A percentile compares a stretch with the other conserved stretches of the same genome.
These are phyloP conservation scores for Autographa pulchrina DNA, from an alignment of 2,888 invertebrate species.

Conservation along the genomic window DNA sequence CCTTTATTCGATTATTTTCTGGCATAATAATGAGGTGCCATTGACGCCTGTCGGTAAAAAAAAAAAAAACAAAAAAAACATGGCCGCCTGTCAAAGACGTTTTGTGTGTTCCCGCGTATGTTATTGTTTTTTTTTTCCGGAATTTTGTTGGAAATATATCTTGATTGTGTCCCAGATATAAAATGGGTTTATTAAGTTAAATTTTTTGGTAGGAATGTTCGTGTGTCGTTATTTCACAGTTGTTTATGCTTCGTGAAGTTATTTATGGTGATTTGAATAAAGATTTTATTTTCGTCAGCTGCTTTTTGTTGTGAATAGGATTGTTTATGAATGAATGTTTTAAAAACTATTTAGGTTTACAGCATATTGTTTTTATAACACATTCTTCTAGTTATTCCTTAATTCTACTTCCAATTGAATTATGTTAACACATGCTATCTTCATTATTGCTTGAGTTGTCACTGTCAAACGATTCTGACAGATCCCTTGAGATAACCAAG, in stretches of 20 bases:
- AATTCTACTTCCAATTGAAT: background rate
- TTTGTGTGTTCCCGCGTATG: conserved; percentile 60
- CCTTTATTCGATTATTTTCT: conserved; percentile 79
- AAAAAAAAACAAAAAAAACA: conserved; percentile 61
- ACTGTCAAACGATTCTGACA: background rate
- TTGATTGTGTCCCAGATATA: conserved; percentile 59
- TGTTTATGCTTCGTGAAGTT: conserved; percentile 44
- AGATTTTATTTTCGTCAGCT: conserved; percentile 21
- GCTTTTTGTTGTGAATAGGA: conserved; percentile 19
- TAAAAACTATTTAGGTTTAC: background rate
- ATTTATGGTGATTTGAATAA: conserved; percentile 47
- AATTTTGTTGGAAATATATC: conserved; percentile 62
- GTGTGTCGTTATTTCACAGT: conserved; percentile 47
- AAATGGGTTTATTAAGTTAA: conserved; percentile 66
- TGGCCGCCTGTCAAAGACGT: conserved; percentile 68
- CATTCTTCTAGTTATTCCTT: too few relatives aligned
- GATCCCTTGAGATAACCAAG: background rate
- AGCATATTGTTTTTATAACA: background rate
- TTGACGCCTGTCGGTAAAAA: conserved; percentile 70
- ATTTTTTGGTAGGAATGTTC: conserved; percentile 41
- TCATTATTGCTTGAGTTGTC: background rate
- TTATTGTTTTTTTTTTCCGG: conserved; percentile 52
- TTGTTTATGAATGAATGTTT: conserved; percentile 19
- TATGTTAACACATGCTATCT: background rate
- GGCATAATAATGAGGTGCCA: conserved; percentile 82